Evolutionary conservation across 2,113 vertebrate genomes (phyloP), one percentile per base, ranked within the genome.

Genomic region (Capricornis sumatraensis): DNA sequence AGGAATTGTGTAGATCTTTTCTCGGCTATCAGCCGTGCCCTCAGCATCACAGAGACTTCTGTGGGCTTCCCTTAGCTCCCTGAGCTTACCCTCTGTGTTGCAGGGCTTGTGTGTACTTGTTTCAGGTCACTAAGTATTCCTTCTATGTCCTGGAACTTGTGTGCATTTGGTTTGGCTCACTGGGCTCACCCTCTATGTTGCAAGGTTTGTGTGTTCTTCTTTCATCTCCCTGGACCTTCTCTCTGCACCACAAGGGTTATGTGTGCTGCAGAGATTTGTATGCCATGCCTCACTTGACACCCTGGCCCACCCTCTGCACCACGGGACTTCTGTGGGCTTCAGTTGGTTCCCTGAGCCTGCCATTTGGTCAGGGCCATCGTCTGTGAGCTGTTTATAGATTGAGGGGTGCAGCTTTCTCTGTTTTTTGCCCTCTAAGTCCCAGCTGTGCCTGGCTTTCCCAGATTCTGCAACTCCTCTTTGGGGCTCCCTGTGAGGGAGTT

Each of bases 21-120:
- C 17, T 71, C 2, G 0, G n/a, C 64, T 71, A 21, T 5, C 9
- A 36, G n/a, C n/a, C 64, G 23, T 36, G 64, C 9, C 64, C 1
- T 36, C 64, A 36, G 9, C 4, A 36, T 71, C 9, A 1, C 21
- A 36, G n/a, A 71, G 17, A 71, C 9, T 36, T 71, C 33, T 36
- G 9, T 71, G 64, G n/a, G n/a, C 64, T 36, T 71, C 64, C 17
- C 64, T 71, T 16, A 71, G 17, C 1, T 36, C n/a, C n/a, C 17
- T 71, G 64, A 71, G 17, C n/a, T 36, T 9, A 1, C 64, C 4
- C 9, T 71, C 9, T 71, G 2, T 36, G 17, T 71, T 71, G n/a
- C 4, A 36, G 64, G n/a, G 9, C 10, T 71, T 71, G n/a, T 71
- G 64, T 71, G 64, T 2, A 71, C 9, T 36, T 71, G 19, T 23